Percentiles rank a stretch among this genome's conserved stretches.
These are phyloP conservation scores for Chalcosyrphus nemorum DNA, from an alignment of 2,888 invertebrate genomes.

Conservation along the genomic window DNA sequence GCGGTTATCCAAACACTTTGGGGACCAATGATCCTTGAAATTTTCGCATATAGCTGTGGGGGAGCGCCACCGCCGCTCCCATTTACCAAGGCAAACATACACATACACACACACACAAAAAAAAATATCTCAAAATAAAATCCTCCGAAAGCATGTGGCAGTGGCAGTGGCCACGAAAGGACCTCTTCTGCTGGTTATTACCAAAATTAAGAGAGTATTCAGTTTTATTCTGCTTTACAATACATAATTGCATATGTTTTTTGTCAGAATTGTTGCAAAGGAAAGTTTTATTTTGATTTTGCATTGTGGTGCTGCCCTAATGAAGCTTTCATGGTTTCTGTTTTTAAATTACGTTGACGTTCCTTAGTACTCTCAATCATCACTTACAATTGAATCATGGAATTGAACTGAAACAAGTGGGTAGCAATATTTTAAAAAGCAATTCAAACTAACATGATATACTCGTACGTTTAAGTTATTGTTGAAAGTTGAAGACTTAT, in stretches of 20 bases:
- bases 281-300: not conserved
- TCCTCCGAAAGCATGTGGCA: constrained; percentile 15
- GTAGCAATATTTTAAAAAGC: not conserved
- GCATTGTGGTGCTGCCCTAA: not conserved
- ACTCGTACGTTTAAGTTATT: too few relatives aligned
- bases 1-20: constrained; percentile 68
- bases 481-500: too few relatives aligned
- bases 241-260: not conserved
- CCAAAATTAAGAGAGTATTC: constrained; percentile 22
- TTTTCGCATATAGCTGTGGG: constrained; percentile 36
- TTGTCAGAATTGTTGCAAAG: not conserved
- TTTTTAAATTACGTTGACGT: not conserved
- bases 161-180: not conserved
- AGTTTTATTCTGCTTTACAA: not conserved
- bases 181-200: not conserved
- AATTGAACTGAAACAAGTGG: not conserved
- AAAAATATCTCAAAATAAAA: constrained; percentile 37
- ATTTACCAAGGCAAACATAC: constrained; percentile 34
- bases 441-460: not conserved
- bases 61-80: not conserved
- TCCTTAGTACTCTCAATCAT: not conserved
- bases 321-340: not conserved
- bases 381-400: not conserved
- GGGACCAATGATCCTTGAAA: constrained; percentile 66
- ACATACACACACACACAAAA: too few relatives aligned